Evolutionary conservation across 2,888 invertebrate species (phyloP), one percentile per base, ranked within the genome.

Genomic region (Acrobasis suavella): DNA sequence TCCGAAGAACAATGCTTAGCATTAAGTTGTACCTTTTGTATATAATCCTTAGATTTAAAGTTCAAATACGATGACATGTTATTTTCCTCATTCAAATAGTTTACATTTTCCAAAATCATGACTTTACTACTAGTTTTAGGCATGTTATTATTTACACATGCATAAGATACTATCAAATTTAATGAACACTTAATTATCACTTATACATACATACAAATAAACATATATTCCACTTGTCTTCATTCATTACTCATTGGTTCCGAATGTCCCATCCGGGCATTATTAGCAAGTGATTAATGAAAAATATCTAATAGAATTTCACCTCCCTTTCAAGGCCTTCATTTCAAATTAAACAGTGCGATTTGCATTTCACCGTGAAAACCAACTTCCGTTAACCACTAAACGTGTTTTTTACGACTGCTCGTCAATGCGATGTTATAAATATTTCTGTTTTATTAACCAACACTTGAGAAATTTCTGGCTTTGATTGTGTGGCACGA

Each of bases 321-420:
- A 51, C 60, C 42, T 42, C 60, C 51, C 22, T 50, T 50, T 42
- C 39, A 60, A 51, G 51, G 60, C 42, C 60, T 58, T 62, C 62
- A 58, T 62, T 63, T 58, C 63, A 66, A 68, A 68, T 63, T 65
- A 63, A 65, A 65, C 68, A 65, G 63, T 65, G 54, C 55, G 63
- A 72, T 72, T 70, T 70, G 68, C 70, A 70, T 72, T 67, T 54
- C 61, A 59, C 62, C 54, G 66, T 71, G 71, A 71, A 72, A 67
- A 66, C 62, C 65, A 69, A 69, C 71, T 67, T 65, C 65, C 60
- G 63, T 66, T 51, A 50, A 65, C 66, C 63, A 69, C 64, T 62
- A 62, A 67, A 67, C 67, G 62, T 67, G 64, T 54, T 42, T 70
- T 69, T 72, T 69, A 70, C 69, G 69, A 64, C 58, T 22, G 38